Percentiles rank a stretch among this genome's conserved stretches.
phyloP scores from a whole-genome alignment of 2,113 vertebrate genomes.

The Eira barbara region DNA sequence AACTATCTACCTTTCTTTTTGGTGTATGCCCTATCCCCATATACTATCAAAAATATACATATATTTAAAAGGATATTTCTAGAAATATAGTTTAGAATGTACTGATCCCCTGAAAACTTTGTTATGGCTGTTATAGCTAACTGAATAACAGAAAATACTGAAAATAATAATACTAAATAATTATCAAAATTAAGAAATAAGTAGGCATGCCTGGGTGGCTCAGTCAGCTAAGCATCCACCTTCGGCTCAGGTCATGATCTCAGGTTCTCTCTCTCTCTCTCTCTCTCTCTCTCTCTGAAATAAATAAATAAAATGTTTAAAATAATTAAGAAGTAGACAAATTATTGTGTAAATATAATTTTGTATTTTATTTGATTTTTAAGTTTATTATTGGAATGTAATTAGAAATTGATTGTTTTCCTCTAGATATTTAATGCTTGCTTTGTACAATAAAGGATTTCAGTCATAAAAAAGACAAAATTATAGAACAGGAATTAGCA shows the following conservation, averaged over 20 bases:
- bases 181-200: neutral
- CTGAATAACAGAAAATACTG: neutral
- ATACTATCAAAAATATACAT: neutral
- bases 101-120: neutral
- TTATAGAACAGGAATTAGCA: neutral
- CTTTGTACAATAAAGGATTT: neutral
- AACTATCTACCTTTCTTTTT: neutral
- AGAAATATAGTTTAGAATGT: neutral
- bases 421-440: neutral
- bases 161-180: neutral
- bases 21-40: neutral
- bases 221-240: too few relatives aligned
- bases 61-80: neutral
- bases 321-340: neutral
- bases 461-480: neutral
- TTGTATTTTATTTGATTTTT: neutral
- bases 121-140: neutral
- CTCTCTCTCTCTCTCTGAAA: neutral
- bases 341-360: neutral
- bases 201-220: too few relatives aligned
- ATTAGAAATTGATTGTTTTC: neutral
- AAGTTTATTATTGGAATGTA: neutral
- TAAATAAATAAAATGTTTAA: neutral
- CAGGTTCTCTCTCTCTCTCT: neutral
- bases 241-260: too few relatives aligned